These are phyloP conservation scores for Dyspetes luteomarginatus DNA, from an alignment of 2,888 invertebrate species.

Conservation along the genomic window DNA sequence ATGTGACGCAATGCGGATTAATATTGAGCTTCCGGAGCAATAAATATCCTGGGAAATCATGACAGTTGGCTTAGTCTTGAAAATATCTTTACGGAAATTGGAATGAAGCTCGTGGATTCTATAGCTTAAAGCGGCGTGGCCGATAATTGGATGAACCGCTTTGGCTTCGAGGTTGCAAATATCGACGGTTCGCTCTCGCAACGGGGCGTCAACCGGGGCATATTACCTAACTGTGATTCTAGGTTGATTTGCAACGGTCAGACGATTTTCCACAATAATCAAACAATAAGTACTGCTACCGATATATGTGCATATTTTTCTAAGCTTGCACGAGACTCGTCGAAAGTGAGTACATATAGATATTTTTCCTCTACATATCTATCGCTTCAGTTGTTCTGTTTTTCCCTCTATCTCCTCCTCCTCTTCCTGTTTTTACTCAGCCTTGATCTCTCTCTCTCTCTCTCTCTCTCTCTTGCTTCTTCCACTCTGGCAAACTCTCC, in stretches of 20 bases:
- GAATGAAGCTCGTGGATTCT: constrained; percentile 65
- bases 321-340: background rate
- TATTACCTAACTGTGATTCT: constrained; percentile 54
- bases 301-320: background rate
- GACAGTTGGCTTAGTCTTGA: constrained; percentile 66
- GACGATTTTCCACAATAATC: constrained; percentile 20
- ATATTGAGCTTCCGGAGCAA: too few species aligned
- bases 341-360: background rate
- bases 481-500: constrained; percentile 37
- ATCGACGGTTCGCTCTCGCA: constrained; percentile 52
- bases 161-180: constrained; percentile 65
- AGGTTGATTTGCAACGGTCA: constrained; percentile 53
- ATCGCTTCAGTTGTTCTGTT: background rate
- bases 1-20: too few species aligned
- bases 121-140: constrained; percentile 51
- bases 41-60: constrained; percentile 37
- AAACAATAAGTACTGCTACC: background rate
- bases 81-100: constrained; percentile 73
- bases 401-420: constrained; percentile 8
- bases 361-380: background rate
- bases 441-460: constrained; percentile 23
- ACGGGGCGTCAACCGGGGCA: constrained; percentile 41
- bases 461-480: constrained; percentile 28
- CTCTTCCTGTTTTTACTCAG: constrained; percentile 20
- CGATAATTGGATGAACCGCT: constrained; percentile 72